Evolutionary conservation across 2,113 vertebrate species (phyloP), one percentile per base, ranked within the genome.

Genomic region (Cacatua alba): DNA sequence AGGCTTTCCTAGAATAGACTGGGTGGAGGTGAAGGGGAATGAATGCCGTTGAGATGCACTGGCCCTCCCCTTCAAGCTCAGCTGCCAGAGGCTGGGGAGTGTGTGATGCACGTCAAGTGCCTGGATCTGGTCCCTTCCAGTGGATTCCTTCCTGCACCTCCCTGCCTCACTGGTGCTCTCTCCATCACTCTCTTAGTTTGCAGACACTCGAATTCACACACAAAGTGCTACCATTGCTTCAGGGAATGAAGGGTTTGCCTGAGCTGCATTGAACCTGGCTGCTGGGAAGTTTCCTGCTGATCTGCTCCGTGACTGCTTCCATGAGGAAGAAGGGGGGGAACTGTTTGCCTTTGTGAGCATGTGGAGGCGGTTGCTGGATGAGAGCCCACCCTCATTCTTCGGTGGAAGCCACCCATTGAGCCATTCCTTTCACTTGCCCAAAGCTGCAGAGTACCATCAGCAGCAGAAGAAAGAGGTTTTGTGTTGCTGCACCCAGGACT

Each of bases 1-100:
- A 83, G 60, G 46, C 64, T 82, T 75, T 90, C 90, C 86, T n/a
- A 68, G 92, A 94, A 93, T 76, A 94, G 88, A 85, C 13, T 20
- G 7, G 16, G 15, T 75, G 49, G 68, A 97, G 67, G 64, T 75
- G 74, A 94, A 44, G 78, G 62, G 69, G 78, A 86, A 29, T 26
- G 25, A 76, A 74, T 33, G 48, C 48, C 4, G 4, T 12, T n/a
- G 37, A 23, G 23, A 25, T 37, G 69, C 37, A 25, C 6, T 6
- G 43, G 26, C 29, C 48, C 7, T 24, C 17, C 9, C 2, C 46
- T 35, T 33, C 4, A 28, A 1, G 59, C 4, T 1, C n/a, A 69
- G 68, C 87, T 85, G 31, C 70, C 55, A 13, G 46, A 8, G 49
- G 31, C 24, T 35, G 46, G 26, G 13, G 13, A 6, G 48, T 13